Percentiles rank a stretch among this genome's conserved stretches.
Evolutionary conservation across 2,113 vertebrate genomes (phyloP).

Genomic region (Periophthalmodon schlosseri): DNA sequence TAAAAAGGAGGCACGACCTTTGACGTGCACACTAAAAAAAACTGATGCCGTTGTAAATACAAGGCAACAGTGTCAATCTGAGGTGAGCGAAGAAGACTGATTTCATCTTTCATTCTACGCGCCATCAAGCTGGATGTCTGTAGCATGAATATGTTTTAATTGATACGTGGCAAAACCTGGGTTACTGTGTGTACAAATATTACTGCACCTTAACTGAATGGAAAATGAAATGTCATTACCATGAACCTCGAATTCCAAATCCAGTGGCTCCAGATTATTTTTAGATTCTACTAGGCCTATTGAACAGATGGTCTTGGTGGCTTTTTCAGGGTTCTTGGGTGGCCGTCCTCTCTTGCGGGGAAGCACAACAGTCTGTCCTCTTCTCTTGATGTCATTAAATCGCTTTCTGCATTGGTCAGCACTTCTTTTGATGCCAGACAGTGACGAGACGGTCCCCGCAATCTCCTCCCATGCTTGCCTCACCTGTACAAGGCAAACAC

Average conservation of each 20-base stretch:
- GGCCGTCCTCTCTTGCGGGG: not conserved
- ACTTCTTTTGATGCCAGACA: not conserved
- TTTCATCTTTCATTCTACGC: too few species aligned
- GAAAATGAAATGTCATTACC: not conserved
- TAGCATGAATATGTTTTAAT: not conserved
- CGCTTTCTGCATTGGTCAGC: not conserved
- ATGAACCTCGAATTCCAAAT: not conserved
- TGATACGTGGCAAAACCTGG: not conserved
- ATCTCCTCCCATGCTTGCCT: not conserved
- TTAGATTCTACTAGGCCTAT: not conserved
- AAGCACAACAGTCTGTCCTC: not conserved
- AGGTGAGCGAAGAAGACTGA: not conserved
- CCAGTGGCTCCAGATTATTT: not conserved
- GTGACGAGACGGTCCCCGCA: not conserved
- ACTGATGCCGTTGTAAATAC: too few species aligned
- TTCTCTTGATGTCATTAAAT: not conserved
- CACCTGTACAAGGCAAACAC: not conserved
- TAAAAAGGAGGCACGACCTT: too few species aligned
- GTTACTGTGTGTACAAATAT: too few species aligned
- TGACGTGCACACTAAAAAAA: too few species aligned
- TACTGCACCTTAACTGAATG: not conserved
- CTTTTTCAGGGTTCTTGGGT: not conserved
- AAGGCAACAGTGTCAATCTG: not conserved
- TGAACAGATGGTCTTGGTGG: not conserved
- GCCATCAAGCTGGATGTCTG: not conserved